Percentiles rank a stretch among this genome's conserved stretches.
These are phyloP conservation scores for Puntigrus tetrazona DNA, from an alignment of 2,113 vertebrate genomes.

Conservation along the genomic window DNA sequence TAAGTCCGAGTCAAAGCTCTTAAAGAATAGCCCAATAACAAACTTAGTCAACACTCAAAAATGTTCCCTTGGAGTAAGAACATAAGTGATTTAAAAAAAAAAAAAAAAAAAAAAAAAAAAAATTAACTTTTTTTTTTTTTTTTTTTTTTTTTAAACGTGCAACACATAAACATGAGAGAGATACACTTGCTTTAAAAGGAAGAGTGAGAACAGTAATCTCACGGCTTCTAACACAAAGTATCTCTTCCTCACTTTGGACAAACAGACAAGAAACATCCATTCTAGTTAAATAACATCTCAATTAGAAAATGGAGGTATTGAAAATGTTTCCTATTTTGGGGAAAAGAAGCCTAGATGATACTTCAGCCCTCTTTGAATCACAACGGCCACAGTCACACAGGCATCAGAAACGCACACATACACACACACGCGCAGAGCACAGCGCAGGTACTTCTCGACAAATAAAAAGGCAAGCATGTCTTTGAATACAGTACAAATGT, in stretches of 20 bases:
- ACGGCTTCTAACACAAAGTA: background rate
- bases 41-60: slow-evolving; percentile 4
- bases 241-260: slow-evolving; percentile 6
- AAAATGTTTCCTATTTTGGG: slow-evolving; percentile 6
- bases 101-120: background rate
- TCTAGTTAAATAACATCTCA: slow-evolving; percentile 22
- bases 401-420: slow-evolving; percentile 28
- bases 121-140: too few relatives aligned
- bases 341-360: slow-evolving; percentile 45
- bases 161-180: slow-evolving; percentile 15
- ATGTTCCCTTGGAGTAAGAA: background rate
- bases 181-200: background rate
- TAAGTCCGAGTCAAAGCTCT: background rate
- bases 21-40: slow-evolving; percentile 3
- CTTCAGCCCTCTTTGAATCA: slow-evolving; percentile 35
- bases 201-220: background rate
- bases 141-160: slow-evolving; percentile 12
- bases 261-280: slow-evolving; percentile 34
- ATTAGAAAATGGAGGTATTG: slow-evolving; percentile 3
- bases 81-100: background rate
- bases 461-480: slow-evolving; percentile 50
- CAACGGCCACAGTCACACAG: slow-evolving; percentile 31
- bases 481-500: slow-evolving; percentile 48
- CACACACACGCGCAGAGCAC: slow-evolving; percentile 37
- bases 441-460: slow-evolving; percentile 24